Evolutionary conservation across 2,797 vertebrate genomes (phyloP).

Genomic region (Lacerta agilis): DNA sequence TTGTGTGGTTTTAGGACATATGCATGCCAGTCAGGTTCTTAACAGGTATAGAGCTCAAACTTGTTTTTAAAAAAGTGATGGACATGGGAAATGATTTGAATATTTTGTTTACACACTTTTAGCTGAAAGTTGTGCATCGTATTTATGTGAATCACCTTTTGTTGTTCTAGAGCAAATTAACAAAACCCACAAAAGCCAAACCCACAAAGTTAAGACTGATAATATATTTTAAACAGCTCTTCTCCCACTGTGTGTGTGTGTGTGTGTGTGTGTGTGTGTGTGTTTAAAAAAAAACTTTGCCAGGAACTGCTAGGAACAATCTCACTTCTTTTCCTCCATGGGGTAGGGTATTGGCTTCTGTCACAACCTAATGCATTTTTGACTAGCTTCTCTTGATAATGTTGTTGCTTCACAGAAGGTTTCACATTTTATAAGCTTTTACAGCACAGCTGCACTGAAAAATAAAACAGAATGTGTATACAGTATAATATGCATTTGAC

Average conservation of each 20-base stretch:
- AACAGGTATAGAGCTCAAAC: not conserved
- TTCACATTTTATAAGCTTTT: slow-evolving; percentile 82
- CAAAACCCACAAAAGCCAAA: not conserved
- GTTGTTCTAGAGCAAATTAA: not conserved
- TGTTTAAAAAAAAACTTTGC: slow-evolving; percentile 23
- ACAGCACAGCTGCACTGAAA: slow-evolving; percentile 81
- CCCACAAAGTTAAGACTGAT: slow-evolving; percentile 6
- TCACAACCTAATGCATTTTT: slow-evolving; percentile 73
- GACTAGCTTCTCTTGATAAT: slow-evolving; percentile 77
- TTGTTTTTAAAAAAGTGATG: not conserved
- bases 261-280: too few relatives aligned
- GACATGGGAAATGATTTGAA: rapidly evolving
- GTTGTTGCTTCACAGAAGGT: slow-evolving; percentile 81
- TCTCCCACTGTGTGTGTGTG: slow-evolving; percentile 45
- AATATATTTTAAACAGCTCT: slow-evolving; percentile 28
- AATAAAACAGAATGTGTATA: slow-evolving; percentile 84
- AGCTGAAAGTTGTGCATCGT: slow-evolving; percentile 29
- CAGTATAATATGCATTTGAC: slow-evolving; percentile 79
- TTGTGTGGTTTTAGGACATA: not conserved
- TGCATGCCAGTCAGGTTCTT: not conserved
- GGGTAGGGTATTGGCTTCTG: slow-evolving; percentile 57
- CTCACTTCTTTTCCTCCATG: slow-evolving; percentile 43
- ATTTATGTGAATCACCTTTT: not conserved
- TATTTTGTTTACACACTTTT: not conserved
- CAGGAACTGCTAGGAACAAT: slow-evolving; percentile 72